Conservation (phyloP, 2,888 invertebrate genomes). For the Coelopa pilipes region DNA sequence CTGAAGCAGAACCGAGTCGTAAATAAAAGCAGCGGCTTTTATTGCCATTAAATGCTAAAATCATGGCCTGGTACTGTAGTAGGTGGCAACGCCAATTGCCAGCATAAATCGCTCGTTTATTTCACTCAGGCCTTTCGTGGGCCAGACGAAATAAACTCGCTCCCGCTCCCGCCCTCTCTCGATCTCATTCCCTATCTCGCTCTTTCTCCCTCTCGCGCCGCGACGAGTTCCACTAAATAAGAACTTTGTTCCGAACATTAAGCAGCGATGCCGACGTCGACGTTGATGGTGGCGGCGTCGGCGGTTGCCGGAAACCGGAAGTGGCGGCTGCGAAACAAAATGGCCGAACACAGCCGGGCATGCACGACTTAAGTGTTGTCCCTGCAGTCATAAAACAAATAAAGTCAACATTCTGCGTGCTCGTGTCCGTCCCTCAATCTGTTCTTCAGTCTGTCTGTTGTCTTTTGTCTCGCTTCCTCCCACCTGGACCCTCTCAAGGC, state of each 20-base stretch:
- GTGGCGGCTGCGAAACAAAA: not conserved
- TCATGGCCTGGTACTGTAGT: constrained; percentile 10
- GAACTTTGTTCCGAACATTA: constrained; percentile 2
- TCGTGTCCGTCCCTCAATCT: no score
- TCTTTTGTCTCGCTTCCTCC: no score
- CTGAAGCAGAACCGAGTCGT: not conserved
- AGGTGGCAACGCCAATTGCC: constrained; percentile 23
- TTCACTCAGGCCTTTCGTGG: constrained; percentile 4
- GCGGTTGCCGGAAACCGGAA: not conserved
- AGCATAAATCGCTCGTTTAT: constrained; percentile 16
- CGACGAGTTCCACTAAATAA: not conserved
- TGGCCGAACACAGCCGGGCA: not conserved
- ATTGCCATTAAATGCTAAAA: constrained; percentile 20
- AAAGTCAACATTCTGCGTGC: constrained; percentile 22
- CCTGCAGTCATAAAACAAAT: constrained; percentile 32
- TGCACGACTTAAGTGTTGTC: constrained; percentile 38
- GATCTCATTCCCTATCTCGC: not conserved
- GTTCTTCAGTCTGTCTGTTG: no score
- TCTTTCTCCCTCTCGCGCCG: not conserved
- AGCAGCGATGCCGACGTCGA: no score
- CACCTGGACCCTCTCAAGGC: not conserved
- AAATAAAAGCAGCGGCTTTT: constrained; percentile 1
- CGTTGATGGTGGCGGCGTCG: not conserved
- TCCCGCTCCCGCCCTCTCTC: not conserved
- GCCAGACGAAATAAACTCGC: not conserved